Evolutionary conservation across 2,113 vertebrate genomes (phyloP), one percentile per base, ranked within the genome.

Genomic region (Etheostoma cragini): DNA sequence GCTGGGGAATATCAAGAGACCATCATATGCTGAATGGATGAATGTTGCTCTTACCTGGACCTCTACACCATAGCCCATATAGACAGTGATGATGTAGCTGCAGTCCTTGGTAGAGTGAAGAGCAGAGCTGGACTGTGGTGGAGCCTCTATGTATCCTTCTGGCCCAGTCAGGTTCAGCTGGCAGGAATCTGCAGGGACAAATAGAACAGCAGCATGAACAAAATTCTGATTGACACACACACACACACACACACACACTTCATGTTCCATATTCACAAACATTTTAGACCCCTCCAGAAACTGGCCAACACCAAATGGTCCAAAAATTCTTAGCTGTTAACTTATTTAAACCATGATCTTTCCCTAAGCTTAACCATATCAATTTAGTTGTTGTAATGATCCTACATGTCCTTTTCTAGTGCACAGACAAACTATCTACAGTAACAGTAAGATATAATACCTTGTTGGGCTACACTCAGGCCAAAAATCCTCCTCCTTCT

Each of bases 61-160:
- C 94, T 99, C 98, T 63, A 99, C 97, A 0, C 98, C 98, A 0
- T 97, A 99, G 84, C 98, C 97, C 33, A 95, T 95, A 71, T 97
- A 99, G 53, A 97, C 96, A 0, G 96, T 96, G 88, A 99, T 93
- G 56, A 95, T 95, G 93, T 97, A 99, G 88, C 93, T 96, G 83
- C 98, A 99, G 88, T 98, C 97, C 75, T 96, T 62, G 53, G 92
- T 92, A 30, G 93, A 91, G n/a, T 96, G 95, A 16, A 93, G 93
- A 49, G 92, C 92, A 46, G 91, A 89, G 64, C 65, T 68, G 13
- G 87, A 68, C 0, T 87, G 93, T 21, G 92, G 90, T 0, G 97
- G 96, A 64, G 96, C 96, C 77, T 96, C 94, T 78, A 99, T 91
- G 88, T 93, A 96, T 49, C 98, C 98, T 68, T 97, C 94, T 6